Percentiles rank a stretch among this genome's conserved stretches.
phyloP scores from a whole-genome alignment of 2,888 invertebrate genomes.

The Agonum fuliginosum region DNA sequence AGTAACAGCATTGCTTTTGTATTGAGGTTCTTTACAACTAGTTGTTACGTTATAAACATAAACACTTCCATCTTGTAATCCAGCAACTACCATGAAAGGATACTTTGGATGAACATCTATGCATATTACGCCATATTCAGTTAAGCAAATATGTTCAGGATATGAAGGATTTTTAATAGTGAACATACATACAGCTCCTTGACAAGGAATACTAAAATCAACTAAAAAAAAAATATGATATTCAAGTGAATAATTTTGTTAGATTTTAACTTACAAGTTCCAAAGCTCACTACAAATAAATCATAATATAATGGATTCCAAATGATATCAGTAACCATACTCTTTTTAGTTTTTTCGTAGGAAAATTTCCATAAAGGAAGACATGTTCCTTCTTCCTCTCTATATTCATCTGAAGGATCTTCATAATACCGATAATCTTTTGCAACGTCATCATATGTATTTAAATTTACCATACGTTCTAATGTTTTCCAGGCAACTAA shows the following conservation, averaged over 20 bases:
- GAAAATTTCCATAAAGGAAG: conserved; percentile 95
- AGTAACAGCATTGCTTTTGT: conserved; percentile 84
- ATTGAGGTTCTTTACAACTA: conserved; percentile 81
- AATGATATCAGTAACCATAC: conserved; percentile 89
- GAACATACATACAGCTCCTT: conserved; percentile 90
- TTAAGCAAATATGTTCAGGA: conserved; percentile 90
- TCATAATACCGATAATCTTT: conserved; percentile 97
- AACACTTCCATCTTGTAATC: conserved; percentile 90
- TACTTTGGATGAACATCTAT: conserved; percentile 89
- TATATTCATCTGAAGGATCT: conserved; percentile 95
- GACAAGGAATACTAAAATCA: conserved; percentile 88
- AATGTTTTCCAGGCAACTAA: conserved; percentile 87
- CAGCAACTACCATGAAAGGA: conserved; percentile 88
- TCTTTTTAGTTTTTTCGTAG: conserved; percentile 88
- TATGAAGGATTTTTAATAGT: conserved; percentile 95
- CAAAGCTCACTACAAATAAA: conserved; percentile 93
- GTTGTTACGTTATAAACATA: conserved; percentile 91
- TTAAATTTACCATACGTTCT: conserved; percentile 96
- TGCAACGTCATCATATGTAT: conserved; percentile 92
- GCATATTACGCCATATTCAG: conserved; percentile 91
- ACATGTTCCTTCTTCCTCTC: conserved; percentile 93
- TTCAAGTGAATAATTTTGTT: conserved; percentile 10
- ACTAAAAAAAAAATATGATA: conserved; percentile 78
- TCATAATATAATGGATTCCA: conserved; percentile 95
- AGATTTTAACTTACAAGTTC: conserved; percentile 85